A percentile compares a stretch with the other conserved stretches of the same genome.
Evolutionary conservation across 2,797 vertebrate genomes (phyloP).

Genomic region (Graptemys geographica): DNA sequence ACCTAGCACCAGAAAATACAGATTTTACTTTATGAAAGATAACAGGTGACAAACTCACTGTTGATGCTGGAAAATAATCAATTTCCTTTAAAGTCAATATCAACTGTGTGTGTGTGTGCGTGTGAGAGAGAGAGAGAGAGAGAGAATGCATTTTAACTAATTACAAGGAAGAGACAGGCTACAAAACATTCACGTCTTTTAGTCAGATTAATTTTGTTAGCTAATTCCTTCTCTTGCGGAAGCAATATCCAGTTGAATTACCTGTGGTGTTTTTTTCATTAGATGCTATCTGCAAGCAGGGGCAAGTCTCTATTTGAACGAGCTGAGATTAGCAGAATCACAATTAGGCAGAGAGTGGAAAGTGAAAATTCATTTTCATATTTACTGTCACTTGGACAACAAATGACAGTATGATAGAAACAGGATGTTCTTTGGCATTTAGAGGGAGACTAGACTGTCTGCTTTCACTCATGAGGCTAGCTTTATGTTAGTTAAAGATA

Average conservation of each 20-base stretch:
- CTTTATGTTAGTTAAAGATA: not conserved
- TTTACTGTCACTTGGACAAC: not conserved
- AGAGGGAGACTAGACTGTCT: not conserved
- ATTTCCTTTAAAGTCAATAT: not conserved
- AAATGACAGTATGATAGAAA: not conserved
- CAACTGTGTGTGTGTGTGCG: too few species aligned
- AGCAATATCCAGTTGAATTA: not conserved
- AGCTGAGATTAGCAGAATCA: not conserved
- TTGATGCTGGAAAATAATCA: constrained; percentile 1
- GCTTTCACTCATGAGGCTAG: not conserved
- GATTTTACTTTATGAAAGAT: not conserved
- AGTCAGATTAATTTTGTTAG: not conserved
- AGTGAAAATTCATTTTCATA: not conserved
- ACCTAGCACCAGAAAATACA: not conserved
- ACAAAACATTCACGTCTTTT: not conserved
- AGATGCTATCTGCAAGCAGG: not conserved
- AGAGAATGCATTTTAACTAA: not conserved
- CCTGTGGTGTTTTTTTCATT: not conserved
- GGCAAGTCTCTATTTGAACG: not conserved
- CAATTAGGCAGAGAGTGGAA: not conserved
- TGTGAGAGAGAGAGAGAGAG: not conserved
- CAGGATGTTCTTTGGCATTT: accelerated
- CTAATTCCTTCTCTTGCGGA: not conserved
- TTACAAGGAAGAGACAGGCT: not conserved
- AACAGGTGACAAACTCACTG: not conserved